Evolutionary conservation across 2,888 invertebrate species (phyloP).

Genomic region (Amphipyra tragopoginis): DNA sequence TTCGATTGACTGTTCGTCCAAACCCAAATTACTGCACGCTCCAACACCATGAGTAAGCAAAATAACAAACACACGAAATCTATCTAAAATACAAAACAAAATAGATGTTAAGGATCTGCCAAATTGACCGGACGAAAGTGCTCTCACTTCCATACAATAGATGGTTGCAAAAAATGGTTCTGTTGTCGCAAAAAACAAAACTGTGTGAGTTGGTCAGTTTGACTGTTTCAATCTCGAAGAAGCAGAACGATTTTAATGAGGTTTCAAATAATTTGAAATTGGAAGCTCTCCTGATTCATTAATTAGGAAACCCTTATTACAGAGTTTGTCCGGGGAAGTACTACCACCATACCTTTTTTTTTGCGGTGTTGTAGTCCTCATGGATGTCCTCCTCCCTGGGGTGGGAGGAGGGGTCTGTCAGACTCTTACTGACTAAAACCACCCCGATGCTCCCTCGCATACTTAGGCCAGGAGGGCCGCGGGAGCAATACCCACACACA

Average conservation of each 20-base stretch:
- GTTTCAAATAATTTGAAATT: conserved; percentile 12
- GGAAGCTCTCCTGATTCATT: not conserved
- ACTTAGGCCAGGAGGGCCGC: too few species aligned
- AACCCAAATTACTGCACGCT: conserved; percentile 25
- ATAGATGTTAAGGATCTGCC: conserved; percentile 62
- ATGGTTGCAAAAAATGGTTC: conserved; percentile 58
- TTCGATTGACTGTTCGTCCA: not conserved
- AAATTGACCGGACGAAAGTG: conserved; percentile 79
- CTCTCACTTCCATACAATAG: conserved; percentile 70
- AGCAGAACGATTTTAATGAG: conserved; percentile 14
- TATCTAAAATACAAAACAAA: conserved; percentile 58
- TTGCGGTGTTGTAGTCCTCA: too few species aligned
- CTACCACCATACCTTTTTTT: too few species aligned
- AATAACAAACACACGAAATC: conserved; percentile 48
- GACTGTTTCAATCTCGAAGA: conserved; percentile 1
- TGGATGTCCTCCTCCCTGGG: too few species aligned
- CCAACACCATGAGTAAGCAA: conserved; percentile 46
- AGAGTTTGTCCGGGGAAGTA: too few species aligned
- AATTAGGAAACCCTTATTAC: too few species aligned
- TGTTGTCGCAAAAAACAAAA: conserved; percentile 34
- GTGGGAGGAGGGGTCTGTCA: too few species aligned
- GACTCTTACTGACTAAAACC: too few species aligned
- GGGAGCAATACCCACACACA: too few species aligned
- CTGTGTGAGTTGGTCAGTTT: conserved; percentile 30
- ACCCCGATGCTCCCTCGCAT: too few species aligned